These are phyloP conservation scores for Ancistrus triradiatus DNA, from an alignment of 2,113 vertebrate genomes.

Conservation along the genomic window DNA sequence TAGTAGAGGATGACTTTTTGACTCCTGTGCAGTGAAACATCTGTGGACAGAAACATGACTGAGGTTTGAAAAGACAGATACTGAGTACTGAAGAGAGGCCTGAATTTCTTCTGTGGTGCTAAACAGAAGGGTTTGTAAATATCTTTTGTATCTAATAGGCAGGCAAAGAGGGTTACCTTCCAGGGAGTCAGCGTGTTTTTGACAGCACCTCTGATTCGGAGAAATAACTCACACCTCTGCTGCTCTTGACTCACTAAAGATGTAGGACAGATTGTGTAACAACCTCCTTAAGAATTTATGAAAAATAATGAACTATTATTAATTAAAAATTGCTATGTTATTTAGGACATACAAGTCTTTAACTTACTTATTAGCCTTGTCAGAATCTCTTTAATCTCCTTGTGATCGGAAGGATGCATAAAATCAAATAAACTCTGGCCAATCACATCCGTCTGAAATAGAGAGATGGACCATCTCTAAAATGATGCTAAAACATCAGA, in stretches of 20 bases:
- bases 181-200: constrained; percentile 45
- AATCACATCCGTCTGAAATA: constrained; percentile 50
- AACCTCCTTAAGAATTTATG: too few relatives aligned
- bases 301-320: too few relatives aligned
- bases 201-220: constrained; percentile 43
- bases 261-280: not conserved
- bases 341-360: not conserved
- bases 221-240: constrained; percentile 44
- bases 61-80: too few relatives aligned
- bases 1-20: constrained; percentile 11
- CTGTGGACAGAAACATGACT: constrained; percentile 20
- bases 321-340: too few relatives aligned
- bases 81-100: too few relatives aligned
- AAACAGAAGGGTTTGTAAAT: too few relatives aligned
- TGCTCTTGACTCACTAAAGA: constrained; percentile 30
- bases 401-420: constrained; percentile 52
- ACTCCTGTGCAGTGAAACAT: constrained; percentile 52
- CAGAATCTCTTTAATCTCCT: constrained; percentile 50
- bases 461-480: too few relatives aligned
- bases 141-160: constrained; percentile 4
- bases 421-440: constrained; percentile 53
- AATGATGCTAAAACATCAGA: too few relatives aligned
- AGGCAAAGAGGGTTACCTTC: constrained; percentile 44
- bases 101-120: too few relatives aligned
- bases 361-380: constrained; percentile 39